Evolutionary conservation across 2,797 vertebrate species (phyloP).

Genomic region (Eulemur albifrons): DNA sequence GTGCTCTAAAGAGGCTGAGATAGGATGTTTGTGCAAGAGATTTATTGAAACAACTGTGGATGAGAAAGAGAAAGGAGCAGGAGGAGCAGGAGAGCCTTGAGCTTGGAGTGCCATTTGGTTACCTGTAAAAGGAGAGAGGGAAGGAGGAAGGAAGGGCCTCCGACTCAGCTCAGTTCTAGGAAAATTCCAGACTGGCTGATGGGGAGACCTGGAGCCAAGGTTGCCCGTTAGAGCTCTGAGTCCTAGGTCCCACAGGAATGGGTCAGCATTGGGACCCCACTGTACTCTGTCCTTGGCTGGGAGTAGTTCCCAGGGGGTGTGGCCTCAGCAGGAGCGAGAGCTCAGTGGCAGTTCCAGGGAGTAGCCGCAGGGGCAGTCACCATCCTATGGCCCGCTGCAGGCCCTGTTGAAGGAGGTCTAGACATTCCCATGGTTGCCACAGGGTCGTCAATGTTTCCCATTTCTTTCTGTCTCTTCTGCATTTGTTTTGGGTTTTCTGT

Average conservation of each 20-base stretch:
- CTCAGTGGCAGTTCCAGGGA: not conserved
- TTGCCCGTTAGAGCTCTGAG: not conserved
- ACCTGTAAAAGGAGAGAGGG: not conserved
- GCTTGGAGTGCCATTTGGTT: not conserved
- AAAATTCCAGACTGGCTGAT: not conserved
- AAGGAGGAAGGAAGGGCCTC: not conserved
- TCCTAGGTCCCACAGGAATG: too few species aligned
- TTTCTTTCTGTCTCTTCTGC: not conserved
- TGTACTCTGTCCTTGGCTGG: not conserved
- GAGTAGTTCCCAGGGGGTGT: not conserved
- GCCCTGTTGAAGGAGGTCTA: not conserved
- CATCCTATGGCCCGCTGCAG: not conserved
- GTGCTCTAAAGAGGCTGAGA: not conserved
- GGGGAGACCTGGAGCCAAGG: not conserved
- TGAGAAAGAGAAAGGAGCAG: not conserved
- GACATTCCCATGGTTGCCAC: not conserved
- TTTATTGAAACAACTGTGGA: not conserved
- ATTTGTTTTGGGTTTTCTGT: not conserved
- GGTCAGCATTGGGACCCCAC: not conserved
- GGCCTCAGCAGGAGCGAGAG: not conserved
- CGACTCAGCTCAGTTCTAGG: not conserved
- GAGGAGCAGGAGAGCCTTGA: not conserved
- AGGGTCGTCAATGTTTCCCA: not conserved
- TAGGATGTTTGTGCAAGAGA: not conserved
- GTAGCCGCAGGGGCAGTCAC: not conserved